phyloP scores from a whole-genome alignment of 2,888 invertebrate species.

The Eristalis tenax region DNA sequence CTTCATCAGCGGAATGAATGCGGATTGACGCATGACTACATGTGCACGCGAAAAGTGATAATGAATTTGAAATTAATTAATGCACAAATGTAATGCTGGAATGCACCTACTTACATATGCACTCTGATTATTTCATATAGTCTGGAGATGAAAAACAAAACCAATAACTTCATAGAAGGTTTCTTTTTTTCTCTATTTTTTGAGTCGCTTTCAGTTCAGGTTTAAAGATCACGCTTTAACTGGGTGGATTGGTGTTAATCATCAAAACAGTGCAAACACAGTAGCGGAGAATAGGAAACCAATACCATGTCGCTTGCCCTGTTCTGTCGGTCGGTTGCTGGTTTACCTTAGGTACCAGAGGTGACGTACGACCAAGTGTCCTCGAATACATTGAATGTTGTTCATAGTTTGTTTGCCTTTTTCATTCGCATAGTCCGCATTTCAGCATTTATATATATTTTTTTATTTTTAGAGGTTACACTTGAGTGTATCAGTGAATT shows the following conservation, averaged over 20 bases:
- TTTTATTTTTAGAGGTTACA: not conserved
- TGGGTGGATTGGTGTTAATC: conserved; percentile 27
- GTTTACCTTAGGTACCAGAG: not conserved
- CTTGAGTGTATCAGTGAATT: not conserved
- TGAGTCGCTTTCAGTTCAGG: conserved; percentile 19
- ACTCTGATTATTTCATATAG: conserved; percentile 19
- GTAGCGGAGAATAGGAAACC: conserved; percentile 20
- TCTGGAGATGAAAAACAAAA: not conserved
- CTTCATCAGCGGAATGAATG: not conserved
- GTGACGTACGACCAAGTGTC: not conserved
- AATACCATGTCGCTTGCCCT: not conserved
- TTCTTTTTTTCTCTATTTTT: not conserved
- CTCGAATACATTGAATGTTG: not conserved
- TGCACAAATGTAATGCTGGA: not conserved
- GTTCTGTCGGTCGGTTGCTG: not conserved
- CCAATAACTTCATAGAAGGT: not conserved
- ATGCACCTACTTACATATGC: too few species aligned
- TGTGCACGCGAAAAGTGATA: conserved; percentile 10
- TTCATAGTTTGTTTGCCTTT: conserved; percentile 28
- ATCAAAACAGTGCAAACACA: conserved; percentile 11
- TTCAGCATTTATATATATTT: not conserved
- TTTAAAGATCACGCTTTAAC: conserved; percentile 46
- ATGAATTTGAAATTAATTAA: not conserved
- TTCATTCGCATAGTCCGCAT: not conserved
- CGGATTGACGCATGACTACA: not conserved